A percentile compares a stretch with the other conserved stretches of the same genome.
Evolutionary conservation across 2,888 invertebrate species (phyloP).

Genomic region (Dryomyza anilis): DNA sequence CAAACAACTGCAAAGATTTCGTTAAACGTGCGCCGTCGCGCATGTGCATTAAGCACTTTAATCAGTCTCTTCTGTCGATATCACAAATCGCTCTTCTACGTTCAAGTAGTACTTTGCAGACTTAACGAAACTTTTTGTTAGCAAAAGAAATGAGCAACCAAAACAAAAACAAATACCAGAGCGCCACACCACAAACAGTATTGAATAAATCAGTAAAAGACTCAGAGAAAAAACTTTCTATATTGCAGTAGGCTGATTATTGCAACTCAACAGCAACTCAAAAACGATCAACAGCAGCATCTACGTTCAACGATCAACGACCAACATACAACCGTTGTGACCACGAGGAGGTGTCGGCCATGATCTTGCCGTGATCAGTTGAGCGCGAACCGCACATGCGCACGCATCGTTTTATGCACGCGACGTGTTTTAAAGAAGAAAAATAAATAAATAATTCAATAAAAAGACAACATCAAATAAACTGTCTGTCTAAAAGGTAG

Average conservation of each 20-base stretch:
- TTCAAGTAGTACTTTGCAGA: too few species aligned
- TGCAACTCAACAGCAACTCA: too few species aligned
- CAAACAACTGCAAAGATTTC: background rate
- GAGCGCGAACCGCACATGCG: constrained; percentile 48
- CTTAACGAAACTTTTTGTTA: too few species aligned
- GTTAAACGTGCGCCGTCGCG: background rate
- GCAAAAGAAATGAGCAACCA: too few species aligned
- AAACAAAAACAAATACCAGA: too few species aligned
- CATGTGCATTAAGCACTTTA: background rate
- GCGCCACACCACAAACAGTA: background rate
- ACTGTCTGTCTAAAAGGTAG: too few species aligned
- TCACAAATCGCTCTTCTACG: too few species aligned
- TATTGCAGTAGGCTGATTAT: too few species aligned
- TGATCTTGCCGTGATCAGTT: constrained; percentile 49
- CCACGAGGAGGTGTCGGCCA: constrained; percentile 32
- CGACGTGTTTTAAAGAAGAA: background rate
- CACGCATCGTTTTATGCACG: constrained; percentile 32
- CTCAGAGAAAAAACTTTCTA: too few species aligned
- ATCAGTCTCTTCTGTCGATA: too few species aligned
- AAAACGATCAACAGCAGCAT: constrained; percentile 3
- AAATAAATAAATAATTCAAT: background rate
- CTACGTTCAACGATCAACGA: background rate
- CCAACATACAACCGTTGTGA: background rate
- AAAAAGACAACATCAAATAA: background rate
- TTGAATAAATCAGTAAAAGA: background rate